Conservation (phyloP, 1,140 invertebrate genomes). For the Bombus waltoni region DNA sequence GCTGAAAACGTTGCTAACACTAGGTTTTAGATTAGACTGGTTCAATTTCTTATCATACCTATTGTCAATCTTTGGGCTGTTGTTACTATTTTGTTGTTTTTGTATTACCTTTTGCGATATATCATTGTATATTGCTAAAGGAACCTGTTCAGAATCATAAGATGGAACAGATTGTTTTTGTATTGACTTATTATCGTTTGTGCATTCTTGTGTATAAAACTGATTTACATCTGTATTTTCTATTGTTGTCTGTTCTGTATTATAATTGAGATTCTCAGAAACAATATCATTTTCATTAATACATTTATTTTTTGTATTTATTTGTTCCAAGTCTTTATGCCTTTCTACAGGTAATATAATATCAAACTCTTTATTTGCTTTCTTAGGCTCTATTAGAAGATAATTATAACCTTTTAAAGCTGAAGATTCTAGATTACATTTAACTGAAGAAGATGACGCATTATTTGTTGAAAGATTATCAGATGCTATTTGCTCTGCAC, state of each 20-base stretch:
- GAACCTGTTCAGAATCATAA: conserved; percentile 62
- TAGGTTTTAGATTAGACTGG: conserved; percentile 81
- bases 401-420: conserved; percentile 44
- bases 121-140: conserved; percentile 72
- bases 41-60: conserved; percentile 79
- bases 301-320: conserved; percentile 27
- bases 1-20: conserved; percentile 85
- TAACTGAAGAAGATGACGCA: conserved; percentile 21
- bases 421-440: conserved; percentile 31
- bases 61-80: conserved; percentile 70
- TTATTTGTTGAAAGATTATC: conserved; percentile 47
- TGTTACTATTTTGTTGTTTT: conserved; percentile 74
- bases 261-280: conserved; percentile 1
- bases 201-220: conserved; percentile 66
- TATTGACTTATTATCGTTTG: conserved; percentile 62
- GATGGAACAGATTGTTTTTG: conserved; percentile 67
- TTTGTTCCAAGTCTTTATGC: conserved; percentile 28
- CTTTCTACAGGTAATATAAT: conserved; percentile 49
- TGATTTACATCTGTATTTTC: conserved; percentile 71
- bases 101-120: conserved; percentile 72
- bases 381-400: conserved; percentile 51
- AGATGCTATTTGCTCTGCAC: conserved; percentile 77
- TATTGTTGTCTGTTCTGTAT: conserved; percentile 11
- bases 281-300: conserved; percentile 16
- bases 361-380: conserved; percentile 44